Evolutionary conservation across 2,797 vertebrate genomes (phyloP).

Genomic region (Coluber constrictor): DNA sequence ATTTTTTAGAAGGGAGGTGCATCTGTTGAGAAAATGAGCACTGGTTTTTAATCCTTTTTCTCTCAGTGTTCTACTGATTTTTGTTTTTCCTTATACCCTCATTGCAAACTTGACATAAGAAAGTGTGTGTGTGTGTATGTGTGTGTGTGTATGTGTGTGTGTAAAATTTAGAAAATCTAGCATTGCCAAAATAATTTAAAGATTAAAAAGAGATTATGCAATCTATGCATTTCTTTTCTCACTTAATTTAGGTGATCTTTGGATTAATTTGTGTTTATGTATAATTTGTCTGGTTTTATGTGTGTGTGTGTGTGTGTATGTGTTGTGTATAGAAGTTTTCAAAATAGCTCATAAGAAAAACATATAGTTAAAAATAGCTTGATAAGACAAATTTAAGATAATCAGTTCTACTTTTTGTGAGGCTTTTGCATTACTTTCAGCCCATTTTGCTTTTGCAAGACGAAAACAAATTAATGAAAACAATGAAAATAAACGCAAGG

Average conservation of each 20-base stretch:
- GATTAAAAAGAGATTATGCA: neutral
- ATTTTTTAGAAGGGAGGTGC: neutral
- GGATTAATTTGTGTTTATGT: neutral
- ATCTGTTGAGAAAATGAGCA: neutral
- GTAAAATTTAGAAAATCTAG: neutral
- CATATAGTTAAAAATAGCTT: neutral
- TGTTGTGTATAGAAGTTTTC: neutral
- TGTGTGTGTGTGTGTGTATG: neutral
- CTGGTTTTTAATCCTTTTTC: neutral
- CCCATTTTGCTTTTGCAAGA: conserved; percentile 53
- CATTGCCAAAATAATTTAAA: neutral
- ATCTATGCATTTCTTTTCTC: neutral
- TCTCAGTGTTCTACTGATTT: neutral
- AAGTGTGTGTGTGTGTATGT: no score
- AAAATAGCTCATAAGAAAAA: neutral
- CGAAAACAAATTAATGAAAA: conserved; percentile 65
- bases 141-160: no score
- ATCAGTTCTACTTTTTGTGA: neutral
- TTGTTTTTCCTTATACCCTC: neutral
- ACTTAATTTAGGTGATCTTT: neutral
- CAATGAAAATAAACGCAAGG: conserved; percentile 64
- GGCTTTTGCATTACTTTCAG: conserved; percentile 55
- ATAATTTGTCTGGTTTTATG: neutral
- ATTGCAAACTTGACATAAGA: neutral
- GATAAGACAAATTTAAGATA: neutral